A percentile compares a stretch with the other conserved stretches of the same genome.
phyloP scores from a whole-genome alignment of 2,113 vertebrate species.

The Abramis brama region DNA sequence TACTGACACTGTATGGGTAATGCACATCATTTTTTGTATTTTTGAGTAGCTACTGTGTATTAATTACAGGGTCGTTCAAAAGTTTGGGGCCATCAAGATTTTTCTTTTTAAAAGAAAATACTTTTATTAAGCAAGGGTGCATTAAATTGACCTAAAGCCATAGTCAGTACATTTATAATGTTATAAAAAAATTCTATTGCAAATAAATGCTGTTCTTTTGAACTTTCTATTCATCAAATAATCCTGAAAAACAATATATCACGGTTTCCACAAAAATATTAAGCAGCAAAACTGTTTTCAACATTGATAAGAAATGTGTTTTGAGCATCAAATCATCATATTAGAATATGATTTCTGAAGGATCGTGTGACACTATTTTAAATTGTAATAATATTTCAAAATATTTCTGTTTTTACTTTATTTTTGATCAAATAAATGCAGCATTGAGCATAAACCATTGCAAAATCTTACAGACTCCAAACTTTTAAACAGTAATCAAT shows the following conservation, averaged over 20 bases:
- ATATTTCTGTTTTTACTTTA: not conserved
- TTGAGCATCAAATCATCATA: not conserved
- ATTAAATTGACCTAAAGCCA: not conserved
- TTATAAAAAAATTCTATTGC: not conserved
- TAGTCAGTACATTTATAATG: not conserved
- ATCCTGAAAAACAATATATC: not conserved
- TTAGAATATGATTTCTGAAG: not conserved
- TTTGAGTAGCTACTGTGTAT: not conserved
- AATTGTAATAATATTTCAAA: not conserved
- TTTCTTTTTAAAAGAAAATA: not conserved
- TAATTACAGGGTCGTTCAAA: not conserved
- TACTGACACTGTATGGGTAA: not conserved
- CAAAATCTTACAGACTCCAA: not conserved
- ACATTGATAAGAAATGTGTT: not conserved
- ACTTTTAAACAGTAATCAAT: not conserved
- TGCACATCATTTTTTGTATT: not conserved
- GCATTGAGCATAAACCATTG: not conserved
- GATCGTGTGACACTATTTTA: not conserved
- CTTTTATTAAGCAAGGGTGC: not conserved
- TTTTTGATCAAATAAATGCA: not conserved
- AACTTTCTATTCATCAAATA: not conserved
- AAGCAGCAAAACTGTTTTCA: too few relatives aligned
- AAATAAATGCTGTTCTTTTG: not conserved
- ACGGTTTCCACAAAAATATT: not conserved
- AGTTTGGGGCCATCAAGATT: too few relatives aligned